Conservation (phyloP, 2,888 invertebrate species). For the Beris chalybata region DNA sequence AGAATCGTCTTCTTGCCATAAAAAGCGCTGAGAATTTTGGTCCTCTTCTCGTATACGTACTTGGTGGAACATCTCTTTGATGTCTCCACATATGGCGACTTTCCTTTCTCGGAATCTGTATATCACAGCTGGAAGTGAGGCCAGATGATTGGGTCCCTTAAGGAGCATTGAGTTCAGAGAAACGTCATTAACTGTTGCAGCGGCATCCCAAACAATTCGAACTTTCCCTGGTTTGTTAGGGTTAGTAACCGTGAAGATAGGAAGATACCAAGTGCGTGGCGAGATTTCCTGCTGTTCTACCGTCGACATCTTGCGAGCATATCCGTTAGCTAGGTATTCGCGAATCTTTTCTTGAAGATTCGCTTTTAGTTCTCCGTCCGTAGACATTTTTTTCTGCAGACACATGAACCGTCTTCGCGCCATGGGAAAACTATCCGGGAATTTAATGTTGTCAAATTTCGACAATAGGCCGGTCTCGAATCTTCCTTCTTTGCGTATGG, state of each 20-base stretch:
- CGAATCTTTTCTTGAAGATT: conserved; percentile 36
- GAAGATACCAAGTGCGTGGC: conserved; percentile 43
- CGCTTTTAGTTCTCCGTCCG: conserved; percentile 33
- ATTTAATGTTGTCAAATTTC: conserved; percentile 37
- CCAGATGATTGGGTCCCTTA: conserved; percentile 47
- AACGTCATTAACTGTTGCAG: conserved; percentile 42
- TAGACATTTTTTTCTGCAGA: conserved; percentile 39
- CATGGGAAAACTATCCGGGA: conserved; percentile 17
- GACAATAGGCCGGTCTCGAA: conserved; percentile 42
- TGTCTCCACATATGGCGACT: conserved; percentile 47
- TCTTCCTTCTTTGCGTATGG: conserved; percentile 21
- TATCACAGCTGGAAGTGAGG: conserved; percentile 47
- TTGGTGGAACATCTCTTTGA: conserved; percentile 44
- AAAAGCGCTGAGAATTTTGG: conserved; percentile 44
- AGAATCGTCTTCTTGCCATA: conserved; percentile 42
- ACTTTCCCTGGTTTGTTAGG: conserved; percentile 44
- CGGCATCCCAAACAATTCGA: conserved; percentile 48
- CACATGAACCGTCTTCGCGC: conserved; percentile 37
- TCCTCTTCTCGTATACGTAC: conserved; percentile 42
- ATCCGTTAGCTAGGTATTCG: conserved; percentile 40
- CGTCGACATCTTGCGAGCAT: conserved; percentile 35
- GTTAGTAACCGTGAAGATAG: conserved; percentile 44
- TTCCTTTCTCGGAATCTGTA: conserved; percentile 47
- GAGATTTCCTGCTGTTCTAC: conserved; percentile 32
- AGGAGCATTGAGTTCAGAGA: conserved; percentile 46